These are phyloP conservation scores for Anser cygnoides DNA, from an alignment of 2,113 vertebrate genomes.

Conservation along the genomic window DNA sequence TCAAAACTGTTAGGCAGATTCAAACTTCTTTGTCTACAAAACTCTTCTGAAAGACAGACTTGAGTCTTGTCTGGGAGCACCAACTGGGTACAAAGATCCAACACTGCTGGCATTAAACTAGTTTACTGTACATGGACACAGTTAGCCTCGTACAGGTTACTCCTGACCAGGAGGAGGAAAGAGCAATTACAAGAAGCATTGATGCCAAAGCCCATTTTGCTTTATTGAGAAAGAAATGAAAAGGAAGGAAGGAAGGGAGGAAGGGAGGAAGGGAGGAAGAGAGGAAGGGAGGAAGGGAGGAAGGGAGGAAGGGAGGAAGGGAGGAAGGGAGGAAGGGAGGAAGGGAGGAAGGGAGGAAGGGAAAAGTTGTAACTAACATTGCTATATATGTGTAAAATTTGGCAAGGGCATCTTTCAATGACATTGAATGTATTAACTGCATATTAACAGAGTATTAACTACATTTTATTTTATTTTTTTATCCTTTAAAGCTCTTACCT, in stretches of 20 bases:
- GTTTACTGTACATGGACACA: background rate
- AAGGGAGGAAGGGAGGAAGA: no score
- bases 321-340: no score
- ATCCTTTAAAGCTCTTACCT: background rate
- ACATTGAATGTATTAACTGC: background rate
- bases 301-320: no score
- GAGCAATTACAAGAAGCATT: background rate
- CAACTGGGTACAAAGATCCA: background rate
- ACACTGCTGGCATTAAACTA: background rate
- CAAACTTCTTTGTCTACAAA: background rate
- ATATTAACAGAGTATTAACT: background rate
- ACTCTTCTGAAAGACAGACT: background rate
- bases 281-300: no score
- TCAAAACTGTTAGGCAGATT: background rate
- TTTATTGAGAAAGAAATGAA: background rate
- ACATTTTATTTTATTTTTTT: background rate
- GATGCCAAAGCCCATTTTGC: background rate
- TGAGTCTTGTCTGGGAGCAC: background rate
- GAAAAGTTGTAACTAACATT: background rate
- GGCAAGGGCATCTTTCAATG: background rate
- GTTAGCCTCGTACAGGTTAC: background rate
- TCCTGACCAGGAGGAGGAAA: background rate
- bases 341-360: accelerated
- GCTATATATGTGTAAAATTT: background rate
- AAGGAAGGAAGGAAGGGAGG: background rate